phyloP scores from a whole-genome alignment of 1,140 invertebrate genomes.

The Aphis gossypii region DNA sequence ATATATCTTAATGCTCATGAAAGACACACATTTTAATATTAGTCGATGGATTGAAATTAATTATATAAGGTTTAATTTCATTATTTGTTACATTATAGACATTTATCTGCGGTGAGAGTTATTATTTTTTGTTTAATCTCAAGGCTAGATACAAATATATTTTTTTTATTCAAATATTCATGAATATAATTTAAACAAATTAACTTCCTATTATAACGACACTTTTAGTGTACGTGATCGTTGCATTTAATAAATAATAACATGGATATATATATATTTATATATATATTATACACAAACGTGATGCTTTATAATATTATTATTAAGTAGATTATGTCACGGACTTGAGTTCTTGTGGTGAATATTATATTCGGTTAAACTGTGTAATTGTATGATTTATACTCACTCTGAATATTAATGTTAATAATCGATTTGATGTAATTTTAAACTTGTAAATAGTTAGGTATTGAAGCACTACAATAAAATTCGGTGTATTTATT shows the following conservation, averaged over 20 bases:
- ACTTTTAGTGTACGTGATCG: background rate
- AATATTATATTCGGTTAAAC: background rate
- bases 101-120: too few species aligned
- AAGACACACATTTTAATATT: background rate
- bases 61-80: background rate
- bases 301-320: background rate
- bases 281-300: background rate
- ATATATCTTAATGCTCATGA: background rate
- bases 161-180: background rate
- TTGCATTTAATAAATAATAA: background rate
- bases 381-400: background rate
- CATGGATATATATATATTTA: too few species aligned
- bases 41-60: background rate
- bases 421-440: background rate
- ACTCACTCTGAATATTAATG: background rate
- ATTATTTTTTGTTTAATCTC: background rate
- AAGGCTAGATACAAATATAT: background rate
- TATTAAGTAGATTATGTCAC: background rate
- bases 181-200: background rate
- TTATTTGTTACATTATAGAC: background rate
- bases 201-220: background rate
- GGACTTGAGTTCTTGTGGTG: background rate
- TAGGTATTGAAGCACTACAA: background rate
- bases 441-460: background rate
- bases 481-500: background rate